Evolutionary conservation across 1,140 invertebrate species (phyloP).

Genomic region (Drosophila arawakana): DNA sequence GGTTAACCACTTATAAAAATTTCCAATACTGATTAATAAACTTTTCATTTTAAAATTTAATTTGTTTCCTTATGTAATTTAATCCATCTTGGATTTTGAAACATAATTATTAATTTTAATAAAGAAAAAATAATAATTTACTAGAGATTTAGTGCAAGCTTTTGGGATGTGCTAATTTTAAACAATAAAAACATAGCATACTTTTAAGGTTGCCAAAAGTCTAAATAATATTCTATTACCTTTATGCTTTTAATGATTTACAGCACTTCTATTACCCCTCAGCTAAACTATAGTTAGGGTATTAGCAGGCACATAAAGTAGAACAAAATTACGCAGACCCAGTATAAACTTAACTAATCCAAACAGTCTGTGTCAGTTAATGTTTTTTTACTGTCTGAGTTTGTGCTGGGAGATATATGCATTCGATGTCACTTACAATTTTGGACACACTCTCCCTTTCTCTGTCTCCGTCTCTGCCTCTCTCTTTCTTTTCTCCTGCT

Average conservation of each 20-base stretch:
- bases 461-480: conserved; percentile 12
- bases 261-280: not conserved
- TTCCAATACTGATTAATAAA: too few relatives aligned
- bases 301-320: not conserved
- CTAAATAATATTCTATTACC: not conserved
- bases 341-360: conserved; percentile 7
- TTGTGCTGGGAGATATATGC: conserved; percentile 26
- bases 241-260: not conserved
- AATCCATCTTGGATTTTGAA: too few relatives aligned
- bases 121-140: too few relatives aligned
- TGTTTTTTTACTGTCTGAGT: conserved; percentile 7
- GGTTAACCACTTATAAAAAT: too few relatives aligned
- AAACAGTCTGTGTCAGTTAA: conserved; percentile 1
- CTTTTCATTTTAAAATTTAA: too few relatives aligned
- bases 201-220: not conserved
- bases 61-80: too few relatives aligned
- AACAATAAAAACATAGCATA: not conserved
- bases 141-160: too few relatives aligned
- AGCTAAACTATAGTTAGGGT: not conserved
- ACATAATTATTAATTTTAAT: too few relatives aligned
- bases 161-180: too few relatives aligned
- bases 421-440: conserved; percentile 66
- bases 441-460: conserved; percentile 45
- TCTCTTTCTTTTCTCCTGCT: conserved; percentile 19
- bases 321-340: conserved; percentile 1